Evolutionary conservation across 2,888 invertebrate genomes (phyloP), one percentile per base, ranked within the genome.

Genomic region (Cerceris rybyensis): DNA sequence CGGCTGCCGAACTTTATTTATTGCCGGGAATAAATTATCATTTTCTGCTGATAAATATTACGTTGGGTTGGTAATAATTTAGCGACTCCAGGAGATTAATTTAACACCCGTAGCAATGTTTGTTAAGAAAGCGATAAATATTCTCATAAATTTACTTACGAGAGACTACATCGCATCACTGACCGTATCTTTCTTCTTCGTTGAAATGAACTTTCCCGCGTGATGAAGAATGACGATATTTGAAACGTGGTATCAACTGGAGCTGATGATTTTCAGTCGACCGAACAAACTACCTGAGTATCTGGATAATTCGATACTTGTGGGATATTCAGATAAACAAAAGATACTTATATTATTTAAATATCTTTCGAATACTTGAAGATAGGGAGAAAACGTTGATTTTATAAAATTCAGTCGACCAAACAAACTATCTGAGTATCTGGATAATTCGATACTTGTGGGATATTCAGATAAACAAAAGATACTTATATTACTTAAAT

Each of bases 21-120:
- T 68, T 55, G 63, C 63, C 54, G 63, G 65, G 13, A 59, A 78
- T 72, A 83, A 9, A 68, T 83, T 76, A 80, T 69, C 70, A 69
- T 80, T 75, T 75, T 75, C 77, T 43, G 72, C 78, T 67, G 68
- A 70, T 82, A 70, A 83, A 83, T 81, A 28, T 81, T 84, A 78
- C 70, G 64, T 76, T 78, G 65, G 60, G 52, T 42, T 52, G 64
- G 74, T 59, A 63, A 81, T 83, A 83, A 83, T 73, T 83, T 75
- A 59, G 55, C 70, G 14, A 77, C 69, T 41, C 46, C 13, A 60
- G 61, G 42, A 75, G 81, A 73, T 83, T 80, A 80, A 77, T 78
- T 80, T 81, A 54, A 68, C 49, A 70, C 61, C 66, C 79, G 66
- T 55, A 42, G 46, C 57, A 46, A 14, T 60, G 74, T 67, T 64